Evolutionary conservation across 30 jellyfish, hydroid and myxozoan genomes (phyloP), one percentile per base, ranked within the genome.

Genomic region (Turritopsis rubra): DNA sequence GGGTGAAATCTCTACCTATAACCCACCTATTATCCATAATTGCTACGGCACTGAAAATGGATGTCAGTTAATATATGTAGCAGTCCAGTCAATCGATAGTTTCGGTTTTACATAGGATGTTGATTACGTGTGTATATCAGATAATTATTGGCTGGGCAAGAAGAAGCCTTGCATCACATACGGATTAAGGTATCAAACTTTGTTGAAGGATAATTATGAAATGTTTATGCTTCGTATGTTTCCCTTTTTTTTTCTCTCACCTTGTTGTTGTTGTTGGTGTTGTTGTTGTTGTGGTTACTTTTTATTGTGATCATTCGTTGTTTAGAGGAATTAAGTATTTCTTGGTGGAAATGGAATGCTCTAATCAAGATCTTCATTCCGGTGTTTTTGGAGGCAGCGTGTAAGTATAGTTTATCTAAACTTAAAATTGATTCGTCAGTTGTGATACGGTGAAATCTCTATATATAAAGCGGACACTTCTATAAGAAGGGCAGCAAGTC

Each of bases 321-420:
- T 54, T 5, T 83, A 94, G 99, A 54, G 99, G 99, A 3, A 75
- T 94, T 72, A 75, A 88, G 28, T 89, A 89, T 54, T 94, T 85
- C 78, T 86, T 76, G 81, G 92, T 86, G 27, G 97, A 94, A 77
- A 83, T 94, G 27, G 53, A 86, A 25, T 89, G 99, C 54, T 92
- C 97, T 53, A 81, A 89, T 73, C 88, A 72, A 73, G 99, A 94
- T 81, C 87, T 94, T 17, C 99, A 94, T 66, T 88, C 97, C 3
- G 99, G 99, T 28, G 92, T 94, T 28, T 94, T 89, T 73, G 99
- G 99, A 66, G 99, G 99, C 77, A 85, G 88, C 27, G 99, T 94
- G 99, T 94, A 88, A 84, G 96, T 88, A 65, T 80, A n/a, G n/a
- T n/a, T n/a, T n/a, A n/a, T n/a, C n/a, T n/a, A n/a, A n/a, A n/a